These are phyloP conservation scores for Carassius gibelio DNA, from an alignment of 2,113 vertebrate species.

Conservation along the genomic window DNA sequence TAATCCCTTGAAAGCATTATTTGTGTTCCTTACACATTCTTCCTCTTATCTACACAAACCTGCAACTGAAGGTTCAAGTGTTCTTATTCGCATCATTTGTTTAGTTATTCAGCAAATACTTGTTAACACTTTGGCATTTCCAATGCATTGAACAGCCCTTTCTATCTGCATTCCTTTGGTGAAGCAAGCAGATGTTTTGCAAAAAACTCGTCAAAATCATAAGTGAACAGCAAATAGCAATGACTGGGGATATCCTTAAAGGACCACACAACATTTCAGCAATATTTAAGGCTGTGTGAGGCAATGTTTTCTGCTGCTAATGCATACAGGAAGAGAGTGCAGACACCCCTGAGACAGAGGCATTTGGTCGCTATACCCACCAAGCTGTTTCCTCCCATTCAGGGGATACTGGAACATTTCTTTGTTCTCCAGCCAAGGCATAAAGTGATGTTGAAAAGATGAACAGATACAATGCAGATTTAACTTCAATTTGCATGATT, in stretches of 20 bases:
- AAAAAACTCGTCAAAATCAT: not conserved
- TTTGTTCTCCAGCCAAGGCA: constrained; percentile 44
- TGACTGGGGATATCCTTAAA: not conserved
- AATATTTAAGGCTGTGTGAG: not conserved
- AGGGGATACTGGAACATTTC: constrained; percentile 52
- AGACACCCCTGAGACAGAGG: not conserved
- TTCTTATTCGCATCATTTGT: not conserved
- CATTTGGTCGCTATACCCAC: constrained; percentile 53
- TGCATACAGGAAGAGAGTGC: not conserved
- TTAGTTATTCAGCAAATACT: constrained; percentile 1
- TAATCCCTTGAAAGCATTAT: not conserved
- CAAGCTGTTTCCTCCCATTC: constrained; percentile 62
- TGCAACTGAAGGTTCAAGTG: not conserved
- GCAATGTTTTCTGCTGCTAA: not conserved
- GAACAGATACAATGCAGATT: not conserved
- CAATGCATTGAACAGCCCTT: constrained; percentile 56
- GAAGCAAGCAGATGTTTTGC: not conserved
- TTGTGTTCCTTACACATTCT: not conserved
- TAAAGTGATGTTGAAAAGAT: constrained; percentile 29
- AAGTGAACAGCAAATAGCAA: not conserved
- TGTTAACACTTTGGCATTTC: constrained; percentile 27
- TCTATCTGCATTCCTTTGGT: constrained; percentile 37
- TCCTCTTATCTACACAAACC: not conserved
- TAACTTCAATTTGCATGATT: not conserved
- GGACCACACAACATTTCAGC: not conserved